These are phyloP conservation scores for Hippolais icterina DNA, from an alignment of 2,113 vertebrate species.

Conservation along the genomic window DNA sequence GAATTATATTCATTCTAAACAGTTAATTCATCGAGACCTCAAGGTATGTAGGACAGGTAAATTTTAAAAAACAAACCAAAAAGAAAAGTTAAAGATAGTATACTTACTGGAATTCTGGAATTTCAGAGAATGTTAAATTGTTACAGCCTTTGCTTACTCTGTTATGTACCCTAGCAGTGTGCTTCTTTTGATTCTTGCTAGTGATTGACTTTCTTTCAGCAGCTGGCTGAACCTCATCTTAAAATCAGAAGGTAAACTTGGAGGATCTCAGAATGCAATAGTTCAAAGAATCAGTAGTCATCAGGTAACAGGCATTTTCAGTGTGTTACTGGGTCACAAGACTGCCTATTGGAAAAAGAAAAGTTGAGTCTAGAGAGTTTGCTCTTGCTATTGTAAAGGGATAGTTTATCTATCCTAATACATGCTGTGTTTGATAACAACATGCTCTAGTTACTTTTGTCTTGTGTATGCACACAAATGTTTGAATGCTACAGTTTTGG, in stretches of 20 bases:
- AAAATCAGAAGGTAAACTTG: neutral
- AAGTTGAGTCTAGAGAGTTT: neutral
- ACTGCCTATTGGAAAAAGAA: neutral
- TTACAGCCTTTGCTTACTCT: neutral
- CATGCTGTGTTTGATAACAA: neutral
- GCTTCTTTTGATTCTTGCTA: neutral
- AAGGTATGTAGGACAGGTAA: constrained; percentile 62
- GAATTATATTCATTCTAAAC: constrained; percentile 63
- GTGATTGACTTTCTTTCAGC: neutral
- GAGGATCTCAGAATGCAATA: neutral
- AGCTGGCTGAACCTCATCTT: neutral
- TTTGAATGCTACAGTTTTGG: neutral
- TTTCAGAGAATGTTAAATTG: neutral
- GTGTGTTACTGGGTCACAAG: neutral
- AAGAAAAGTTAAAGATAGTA: neutral
- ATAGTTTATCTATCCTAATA: neutral
- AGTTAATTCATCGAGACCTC: constrained; percentile 78
- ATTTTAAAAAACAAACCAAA: neutral
- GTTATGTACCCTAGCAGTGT: neutral
- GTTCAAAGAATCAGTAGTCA: neutral
- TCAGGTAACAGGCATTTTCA: neutral
- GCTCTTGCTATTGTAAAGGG: neutral
- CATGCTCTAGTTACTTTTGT: neutral
- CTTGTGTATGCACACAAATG: neutral
- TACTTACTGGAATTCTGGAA: neutral